Evolutionary conservation across 2,113 vertebrate species (phyloP), one percentile per base, ranked within the genome.

Genomic region (Cariama cristata): DNA sequence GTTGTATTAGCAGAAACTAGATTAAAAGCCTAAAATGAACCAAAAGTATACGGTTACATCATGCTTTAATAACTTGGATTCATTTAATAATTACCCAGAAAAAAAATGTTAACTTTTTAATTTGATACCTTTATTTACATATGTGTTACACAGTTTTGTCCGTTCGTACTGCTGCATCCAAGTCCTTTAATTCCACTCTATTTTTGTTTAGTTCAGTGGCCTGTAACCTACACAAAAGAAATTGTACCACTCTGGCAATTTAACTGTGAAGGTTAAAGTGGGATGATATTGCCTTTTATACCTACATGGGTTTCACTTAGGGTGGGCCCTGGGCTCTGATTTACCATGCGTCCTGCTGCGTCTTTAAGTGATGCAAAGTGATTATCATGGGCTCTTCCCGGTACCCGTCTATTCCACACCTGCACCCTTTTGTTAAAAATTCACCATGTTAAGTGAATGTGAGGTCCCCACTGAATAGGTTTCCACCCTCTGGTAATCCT

Each of bases 361-460:
- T 90, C 88, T 87, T 89, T 97, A 98, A 98, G 98, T 98, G 98
- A 98, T 98, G 98, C 98, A 98, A 98, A 98, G 98, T 98, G 98
- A 99, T 99, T 99, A 99, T 98, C 96, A 94, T 95, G 98, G 93
- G 95, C 97, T 97, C 98, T 98, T 97, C 97, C 97, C 74, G 94
- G 95, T 95, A 88, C 92, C 96, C 72, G 38, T 98, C 98, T 87
- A 98, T 97, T 95, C 97, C 98, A 97, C 98, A 98, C 98, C 98
- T 98, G 98, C 97, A 98, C 96, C 98, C 98, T 98, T 98, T 98
- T 98, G 97, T 98, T 98, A 97, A 44, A 77, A 96, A 58, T 94
- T 93, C 95, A 47, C 97, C 96, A 85, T 88, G 97, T 98, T 98
- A 98, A 97, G 97, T 96, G 97, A 98, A 97, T 98, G 97, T 98